These are phyloP conservation scores for Drosophila tropicalis DNA, from an alignment of 1,140 invertebrate genomes.

Conservation along the genomic window DNA sequence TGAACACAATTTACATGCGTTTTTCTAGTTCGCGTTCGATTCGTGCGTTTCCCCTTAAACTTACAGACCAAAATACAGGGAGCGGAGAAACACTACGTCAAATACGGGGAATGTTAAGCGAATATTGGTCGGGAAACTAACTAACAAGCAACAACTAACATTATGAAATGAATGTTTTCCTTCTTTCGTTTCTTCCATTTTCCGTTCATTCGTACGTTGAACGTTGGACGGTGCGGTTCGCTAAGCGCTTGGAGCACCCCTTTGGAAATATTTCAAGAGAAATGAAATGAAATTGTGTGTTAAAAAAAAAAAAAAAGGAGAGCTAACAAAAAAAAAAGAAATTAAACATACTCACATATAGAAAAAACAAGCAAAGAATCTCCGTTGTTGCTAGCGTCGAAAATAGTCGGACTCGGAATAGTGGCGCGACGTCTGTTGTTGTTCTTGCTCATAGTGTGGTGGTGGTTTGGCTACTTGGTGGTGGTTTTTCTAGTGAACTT, in stretches of 20 bases:
- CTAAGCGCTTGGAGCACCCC: constrained; percentile 54
- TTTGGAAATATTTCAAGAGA: constrained; percentile 40
- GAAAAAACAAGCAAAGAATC: constrained; percentile 37
- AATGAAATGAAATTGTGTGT: constrained; percentile 30
- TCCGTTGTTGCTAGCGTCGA: constrained; percentile 75
- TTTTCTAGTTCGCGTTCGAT: constrained; percentile 55
- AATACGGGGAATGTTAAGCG: too few relatives aligned
- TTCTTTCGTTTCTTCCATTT: constrained; percentile 14
- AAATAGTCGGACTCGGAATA: constrained; percentile 63
- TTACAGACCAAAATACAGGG: too few relatives aligned
- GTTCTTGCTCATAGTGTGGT: constrained; percentile 50
- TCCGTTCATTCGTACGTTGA: constrained; percentile 67
- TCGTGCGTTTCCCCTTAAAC: not conserved
- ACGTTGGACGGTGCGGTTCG: constrained; percentile 68
- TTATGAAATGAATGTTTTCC: too few relatives aligned
- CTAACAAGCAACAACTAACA: too few relatives aligned
- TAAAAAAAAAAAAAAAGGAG: constrained; percentile 52
- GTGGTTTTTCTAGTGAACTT: constrained; percentile 72
- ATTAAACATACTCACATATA: constrained; percentile 13
- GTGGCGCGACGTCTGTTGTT: constrained; percentile 61
- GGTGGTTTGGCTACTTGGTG: constrained; percentile 40
- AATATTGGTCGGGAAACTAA: too few relatives aligned
- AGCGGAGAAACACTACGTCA: too few relatives aligned
- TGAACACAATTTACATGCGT: constrained; percentile 57
- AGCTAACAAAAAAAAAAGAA: constrained; percentile 40